phyloP scores from a whole-genome alignment of 2,888 invertebrate genomes.

The Limnephilus auricula region DNA sequence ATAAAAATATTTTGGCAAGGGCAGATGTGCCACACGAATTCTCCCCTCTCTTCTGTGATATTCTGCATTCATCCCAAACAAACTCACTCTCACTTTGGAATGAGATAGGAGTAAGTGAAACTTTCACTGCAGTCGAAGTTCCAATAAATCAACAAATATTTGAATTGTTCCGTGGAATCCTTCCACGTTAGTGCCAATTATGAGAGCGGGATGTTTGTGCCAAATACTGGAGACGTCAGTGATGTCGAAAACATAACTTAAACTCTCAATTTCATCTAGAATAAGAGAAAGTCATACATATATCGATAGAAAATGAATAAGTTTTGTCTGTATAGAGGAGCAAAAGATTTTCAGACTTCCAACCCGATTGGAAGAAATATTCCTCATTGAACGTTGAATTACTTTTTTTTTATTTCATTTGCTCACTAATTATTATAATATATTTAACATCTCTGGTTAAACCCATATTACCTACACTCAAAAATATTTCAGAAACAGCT shows the following conservation, averaged over 20 bases:
- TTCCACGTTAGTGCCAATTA: conserved; percentile 18
- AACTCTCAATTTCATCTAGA: background rate
- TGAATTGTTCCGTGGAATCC: background rate
- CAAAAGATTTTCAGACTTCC: background rate
- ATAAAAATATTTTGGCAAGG: conserved; percentile 41
- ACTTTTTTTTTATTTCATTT: too few relatives aligned
- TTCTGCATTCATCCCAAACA: background rate
- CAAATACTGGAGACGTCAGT: conserved; percentile 14
- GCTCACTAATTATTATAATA: too few relatives aligned
- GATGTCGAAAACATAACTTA: background rate
- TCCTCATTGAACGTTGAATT: too few relatives aligned
- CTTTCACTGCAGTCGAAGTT: conserved; percentile 18
- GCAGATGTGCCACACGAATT: background rate
- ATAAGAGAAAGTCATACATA: background rate
- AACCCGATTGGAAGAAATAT: too few relatives aligned
- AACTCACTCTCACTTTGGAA: conserved; percentile 18
- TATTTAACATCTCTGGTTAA: too few relatives aligned
- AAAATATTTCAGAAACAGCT: background rate
- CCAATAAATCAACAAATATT: conserved; percentile 16
- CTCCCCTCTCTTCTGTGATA: background rate
- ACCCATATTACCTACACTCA: background rate
- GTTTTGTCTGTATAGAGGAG: background rate
- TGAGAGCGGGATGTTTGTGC: background rate
- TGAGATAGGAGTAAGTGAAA: conserved; percentile 20
- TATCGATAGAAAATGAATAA: background rate